Conservation (phyloP, 2,113 vertebrate genomes). For the Seriola dumerili region DNA sequence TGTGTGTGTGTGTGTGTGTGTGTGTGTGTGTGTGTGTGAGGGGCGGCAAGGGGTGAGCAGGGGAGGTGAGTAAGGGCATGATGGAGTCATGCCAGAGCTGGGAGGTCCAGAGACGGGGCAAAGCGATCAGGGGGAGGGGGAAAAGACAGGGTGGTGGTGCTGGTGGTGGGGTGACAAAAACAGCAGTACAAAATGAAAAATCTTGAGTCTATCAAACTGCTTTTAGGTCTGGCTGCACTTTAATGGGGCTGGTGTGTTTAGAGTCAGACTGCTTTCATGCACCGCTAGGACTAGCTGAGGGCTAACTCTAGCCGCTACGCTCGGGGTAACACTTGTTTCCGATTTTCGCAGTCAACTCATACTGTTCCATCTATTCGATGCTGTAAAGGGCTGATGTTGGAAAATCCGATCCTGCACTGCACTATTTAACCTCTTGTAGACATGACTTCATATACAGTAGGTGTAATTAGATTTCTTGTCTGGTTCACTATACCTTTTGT, state of each 20-base stretch:
- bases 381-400: constrained; percentile 47
- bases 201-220: constrained; percentile 45
- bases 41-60: constrained; percentile 64
- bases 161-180: constrained; percentile 55
- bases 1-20: constrained; percentile 30
- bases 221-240: constrained; percentile 54
- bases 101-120: constrained; percentile 80
- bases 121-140: constrained; percentile 53
- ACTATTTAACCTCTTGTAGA: constrained; percentile 57
- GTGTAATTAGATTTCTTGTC: constrained; percentile 46
- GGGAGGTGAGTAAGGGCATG: constrained; percentile 80
- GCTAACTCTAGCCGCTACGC: constrained; percentile 16
- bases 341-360: constrained; percentile 51
- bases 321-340: constrained; percentile 54
- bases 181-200: constrained; percentile 55
- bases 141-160: constrained; percentile 19
- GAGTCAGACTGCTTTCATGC: constrained; percentile 55
- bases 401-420: constrained; percentile 44
- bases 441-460: constrained; percentile 56
- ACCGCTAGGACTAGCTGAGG: constrained; percentile 23
- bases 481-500: constrained; percentile 23
- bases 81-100: constrained; percentile 80
- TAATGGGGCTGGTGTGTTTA: constrained; percentile 42
- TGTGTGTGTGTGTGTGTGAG: constrained; percentile 35
- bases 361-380: constrained; percentile 54